These are phyloP conservation scores for Eupithecia vulgata DNA, from an alignment of 2,888 invertebrate genomes.

Conservation along the genomic window DNA sequence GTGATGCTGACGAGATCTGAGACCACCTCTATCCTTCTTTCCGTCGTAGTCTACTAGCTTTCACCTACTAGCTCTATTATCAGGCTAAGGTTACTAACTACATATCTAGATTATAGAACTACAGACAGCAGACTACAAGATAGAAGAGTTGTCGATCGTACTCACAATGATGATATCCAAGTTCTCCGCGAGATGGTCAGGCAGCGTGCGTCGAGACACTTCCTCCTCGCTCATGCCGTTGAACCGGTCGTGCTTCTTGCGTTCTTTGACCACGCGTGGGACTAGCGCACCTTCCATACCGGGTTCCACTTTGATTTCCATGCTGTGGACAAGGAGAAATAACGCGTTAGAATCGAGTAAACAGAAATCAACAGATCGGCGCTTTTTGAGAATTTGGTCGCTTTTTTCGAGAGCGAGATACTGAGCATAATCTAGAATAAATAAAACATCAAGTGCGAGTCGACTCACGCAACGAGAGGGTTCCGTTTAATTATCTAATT, in stretches of 20 bases:
- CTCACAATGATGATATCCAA: constrained; percentile 99
- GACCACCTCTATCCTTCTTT: too few relatives aligned
- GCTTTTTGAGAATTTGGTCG: background rate
- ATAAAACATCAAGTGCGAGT: too few relatives aligned
- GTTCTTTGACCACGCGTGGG: constrained; percentile 89
- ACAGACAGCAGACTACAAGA: background rate
- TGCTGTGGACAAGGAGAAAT: constrained; percentile 56
- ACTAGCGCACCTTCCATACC: constrained; percentile 81
- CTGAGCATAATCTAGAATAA: too few relatives aligned
- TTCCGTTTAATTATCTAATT: too few relatives aligned
- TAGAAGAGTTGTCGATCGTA: constrained; percentile 77
- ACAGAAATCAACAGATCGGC: too few relatives aligned
- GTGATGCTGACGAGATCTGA: too few relatives aligned
- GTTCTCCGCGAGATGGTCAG: constrained; percentile 96
- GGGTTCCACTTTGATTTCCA: constrained; percentile 81
- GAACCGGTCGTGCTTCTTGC: constrained; percentile 97
- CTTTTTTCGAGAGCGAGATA: background rate
- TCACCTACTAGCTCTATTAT: too few relatives aligned
- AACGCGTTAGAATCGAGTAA: background rate
- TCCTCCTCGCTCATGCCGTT: constrained; percentile 99
- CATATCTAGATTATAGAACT: background rate
- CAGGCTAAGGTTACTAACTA: too few relatives aligned
- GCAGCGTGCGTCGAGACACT: constrained; percentile 95
- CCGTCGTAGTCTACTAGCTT: too few relatives aligned
- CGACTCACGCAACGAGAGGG: too few relatives aligned